Base-by-base conservation (phyloP, 2,113 vertebrate species). In the Peromyscus polionotus region DNA sequence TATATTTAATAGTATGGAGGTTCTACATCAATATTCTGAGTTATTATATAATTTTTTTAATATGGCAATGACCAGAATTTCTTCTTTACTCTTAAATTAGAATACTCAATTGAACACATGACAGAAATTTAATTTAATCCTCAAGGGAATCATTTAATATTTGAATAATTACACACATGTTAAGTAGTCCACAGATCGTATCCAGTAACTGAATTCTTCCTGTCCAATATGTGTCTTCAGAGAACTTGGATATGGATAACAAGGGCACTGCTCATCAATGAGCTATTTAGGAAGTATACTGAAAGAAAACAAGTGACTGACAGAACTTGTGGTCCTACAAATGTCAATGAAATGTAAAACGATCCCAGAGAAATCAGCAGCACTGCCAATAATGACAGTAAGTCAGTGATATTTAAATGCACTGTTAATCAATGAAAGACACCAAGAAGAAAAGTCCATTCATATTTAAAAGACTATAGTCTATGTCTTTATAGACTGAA, bases 301-400 rank as follows among this genome's bases (percentile, higher is more conserved):
- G 70, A 93, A 93, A 93, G 22, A 28, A 36, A 90, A 12, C 4
- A 88, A 93, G 26, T 72, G 17, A 88, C 19, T 79, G 63, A 85
- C 94, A 93, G 67, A 4, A 94, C 88, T 0, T 68, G n/a, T 95
- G 57, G 77, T 70, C 68, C 81, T 75, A 88, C 36, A 95, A 86
- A 95, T 85, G 33, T 73, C 85, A 95, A 31, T 61, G 76, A 92
- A 96, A 45, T 39, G 65, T 87, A 75, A 83, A 95, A 94, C 22
- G 54, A 42, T 90, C n/a, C 70, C 67, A 90, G 45, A 75, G 96
- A 95, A 93, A 26, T n/a, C 54, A 95, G 70, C n/a, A 86, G 1
- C 28, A n/a, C 54, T 63, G 67, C 86, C 87, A 31, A 7, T 14
- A n/a, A 95, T 61, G 48, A 36, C 61, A 95, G 24, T 93, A 93